Conservation (phyloP, 2,888 invertebrate genomes). For the Ochropleura leucogaster region DNA sequence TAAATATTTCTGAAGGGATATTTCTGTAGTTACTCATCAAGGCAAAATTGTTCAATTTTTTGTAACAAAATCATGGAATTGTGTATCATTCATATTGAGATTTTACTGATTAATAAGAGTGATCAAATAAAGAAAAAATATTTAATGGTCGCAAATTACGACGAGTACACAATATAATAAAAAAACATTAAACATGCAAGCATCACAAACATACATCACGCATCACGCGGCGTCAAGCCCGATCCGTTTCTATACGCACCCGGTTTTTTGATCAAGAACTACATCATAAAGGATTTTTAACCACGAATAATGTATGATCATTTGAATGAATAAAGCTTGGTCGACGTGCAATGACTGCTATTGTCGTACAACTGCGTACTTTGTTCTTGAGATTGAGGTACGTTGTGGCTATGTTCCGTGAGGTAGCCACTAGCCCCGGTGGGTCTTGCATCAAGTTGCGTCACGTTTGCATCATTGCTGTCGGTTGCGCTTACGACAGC, state of each 20-base stretch:
- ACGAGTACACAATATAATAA: no score
- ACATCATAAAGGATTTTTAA: slow-evolving; percentile 2
- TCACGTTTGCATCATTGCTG: slow-evolving; percentile 53
- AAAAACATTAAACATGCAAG: no score
- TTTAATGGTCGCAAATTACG: no score
- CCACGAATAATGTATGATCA: slow-evolving; percentile 9
- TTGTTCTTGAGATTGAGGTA: slow-evolving; percentile 11
- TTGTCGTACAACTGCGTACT: not conserved
- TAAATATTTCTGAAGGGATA: no score
- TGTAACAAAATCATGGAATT: no score
- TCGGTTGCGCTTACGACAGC: slow-evolving; percentile 29
- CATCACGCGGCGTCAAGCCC: slow-evolving; percentile 12
- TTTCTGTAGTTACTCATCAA: not conserved
- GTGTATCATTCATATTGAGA: no score
- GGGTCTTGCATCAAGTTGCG: slow-evolving; percentile 38
- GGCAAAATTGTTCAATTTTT: not conserved
- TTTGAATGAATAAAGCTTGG: not conserved
- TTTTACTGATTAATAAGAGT: no score
- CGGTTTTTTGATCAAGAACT: not conserved
- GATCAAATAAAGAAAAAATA: no score
- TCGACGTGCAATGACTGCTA: slow-evolving; percentile 8
- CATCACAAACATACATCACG: no score
- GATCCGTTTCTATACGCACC: not conserved
- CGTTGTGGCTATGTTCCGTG: not conserved
- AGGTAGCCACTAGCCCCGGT: slow-evolving; percentile 3